Evolutionary conservation across 2,113 vertebrate genomes (phyloP).

Genomic region (Malurus elegans): DNA sequence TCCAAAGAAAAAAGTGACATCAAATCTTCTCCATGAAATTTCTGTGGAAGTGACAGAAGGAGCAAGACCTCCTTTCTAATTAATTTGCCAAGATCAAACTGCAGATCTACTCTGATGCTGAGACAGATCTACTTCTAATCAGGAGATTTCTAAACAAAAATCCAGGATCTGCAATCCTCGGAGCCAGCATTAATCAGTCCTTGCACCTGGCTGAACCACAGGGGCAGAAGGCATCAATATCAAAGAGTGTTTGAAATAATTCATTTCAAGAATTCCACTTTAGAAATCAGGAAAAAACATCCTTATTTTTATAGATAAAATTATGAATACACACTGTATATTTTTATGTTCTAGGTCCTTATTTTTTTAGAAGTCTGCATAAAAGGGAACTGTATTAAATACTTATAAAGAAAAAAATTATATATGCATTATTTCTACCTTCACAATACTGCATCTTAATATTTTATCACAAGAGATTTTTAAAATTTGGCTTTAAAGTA

Average conservation of each 20-base stretch:
- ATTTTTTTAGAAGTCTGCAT: background rate
- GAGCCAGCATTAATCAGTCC: background rate
- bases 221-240: background rate
- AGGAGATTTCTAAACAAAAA: background rate
- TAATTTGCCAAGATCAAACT: background rate
- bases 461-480: background rate
- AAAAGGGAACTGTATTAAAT: background rate
- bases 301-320: background rate
- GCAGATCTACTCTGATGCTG: background rate
- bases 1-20: background rate
- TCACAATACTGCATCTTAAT: background rate
- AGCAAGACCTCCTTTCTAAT: background rate
- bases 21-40: background rate
- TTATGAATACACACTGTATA: background rate
- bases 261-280: background rate
- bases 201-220: background rate
- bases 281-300: background rate
- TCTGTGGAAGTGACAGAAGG: background rate
- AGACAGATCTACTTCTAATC: background rate
- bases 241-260: background rate
- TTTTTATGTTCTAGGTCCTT: background rate
- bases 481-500: background rate
- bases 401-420: background rate
- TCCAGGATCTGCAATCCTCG: background rate
- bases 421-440: background rate